A percentile compares a stretch with the other conserved stretches of the same genome.
These are phyloP conservation scores for Montipora foliosa DNA, from an alignment of 64 coral and sea anemone species.

Conservation along the genomic window DNA sequence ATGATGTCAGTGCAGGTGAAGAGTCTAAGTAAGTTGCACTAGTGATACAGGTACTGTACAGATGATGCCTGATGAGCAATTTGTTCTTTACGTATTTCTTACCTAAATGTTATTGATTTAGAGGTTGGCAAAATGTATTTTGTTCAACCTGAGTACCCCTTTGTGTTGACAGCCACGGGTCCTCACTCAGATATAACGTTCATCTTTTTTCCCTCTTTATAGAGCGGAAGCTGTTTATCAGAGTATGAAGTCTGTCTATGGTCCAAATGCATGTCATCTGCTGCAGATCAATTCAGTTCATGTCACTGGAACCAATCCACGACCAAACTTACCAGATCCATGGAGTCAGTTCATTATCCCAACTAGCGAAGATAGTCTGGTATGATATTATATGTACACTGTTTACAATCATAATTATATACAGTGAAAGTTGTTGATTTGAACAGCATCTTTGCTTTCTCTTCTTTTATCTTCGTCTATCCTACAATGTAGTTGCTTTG, in stretches of 20 bases:
- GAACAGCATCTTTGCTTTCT: too few relatives aligned
- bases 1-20: constrained; percentile 91
- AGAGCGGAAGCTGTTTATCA: constrained; percentile 98
- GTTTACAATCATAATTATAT: too few relatives aligned
- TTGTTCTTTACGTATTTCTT: too few relatives aligned
- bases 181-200: too few relatives aligned
- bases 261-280: constrained; percentile 90
- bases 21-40: constrained; percentile 86
- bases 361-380: constrained; percentile 88
- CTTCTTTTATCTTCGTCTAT: too few relatives aligned
- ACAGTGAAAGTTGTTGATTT: too few relatives aligned
- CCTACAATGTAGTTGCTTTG: too few relatives aligned
- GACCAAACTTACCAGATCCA: constrained; percentile 93
- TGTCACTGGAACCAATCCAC: constrained; percentile 55
- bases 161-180: too few relatives aligned
- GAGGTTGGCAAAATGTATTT: too few relatives aligned
- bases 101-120: too few relatives aligned
- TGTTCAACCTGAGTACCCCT: too few relatives aligned
- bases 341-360: constrained; percentile 99
- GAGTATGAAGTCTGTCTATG: constrained; percentile 99
- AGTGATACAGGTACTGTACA: background rate
- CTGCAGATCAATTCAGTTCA: constrained; percentile 91
- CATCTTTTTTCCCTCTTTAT: background rate
- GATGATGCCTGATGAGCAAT: too few relatives aligned
- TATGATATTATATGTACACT: constrained; percentile 24